Conservation (phyloP, 2,888 invertebrate species). For the Candidula unifasciata region DNA sequence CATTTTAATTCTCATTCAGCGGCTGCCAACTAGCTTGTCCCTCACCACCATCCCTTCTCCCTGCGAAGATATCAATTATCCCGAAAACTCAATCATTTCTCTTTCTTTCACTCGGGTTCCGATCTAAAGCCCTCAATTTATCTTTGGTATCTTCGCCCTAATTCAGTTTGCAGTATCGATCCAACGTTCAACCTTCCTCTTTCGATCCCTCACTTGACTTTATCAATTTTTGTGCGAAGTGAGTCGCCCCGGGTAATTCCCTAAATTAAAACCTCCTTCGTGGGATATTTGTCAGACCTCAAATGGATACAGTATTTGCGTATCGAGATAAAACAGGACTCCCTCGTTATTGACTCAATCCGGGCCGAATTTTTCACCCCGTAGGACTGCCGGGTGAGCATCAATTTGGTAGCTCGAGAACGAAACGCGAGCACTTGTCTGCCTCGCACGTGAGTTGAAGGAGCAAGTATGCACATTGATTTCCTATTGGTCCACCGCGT, state of each 20-base stretch:
- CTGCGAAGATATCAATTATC: not conserved
- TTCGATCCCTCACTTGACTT: conserved; percentile 32
- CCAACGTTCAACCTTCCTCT: not conserved
- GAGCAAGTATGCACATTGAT: conserved; percentile 25
- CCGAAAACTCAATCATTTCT: not conserved
- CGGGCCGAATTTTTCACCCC: conserved; percentile 38
- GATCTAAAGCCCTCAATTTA: not conserved
- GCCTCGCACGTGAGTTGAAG: conserved; percentile 1
- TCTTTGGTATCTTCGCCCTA: conserved; percentile 20
- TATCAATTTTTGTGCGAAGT: conserved; percentile 39
- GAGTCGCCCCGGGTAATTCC: conserved; percentile 51
- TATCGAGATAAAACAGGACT: conserved; percentile 54
- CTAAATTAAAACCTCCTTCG: conserved; percentile 56
- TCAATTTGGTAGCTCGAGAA: conserved; percentile 34
- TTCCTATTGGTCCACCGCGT: conserved; percentile 26
- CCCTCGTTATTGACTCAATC: conserved; percentile 49
- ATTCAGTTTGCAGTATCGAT: conserved; percentile 38
- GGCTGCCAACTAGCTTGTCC: not conserved
- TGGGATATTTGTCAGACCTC: conserved; percentile 52
- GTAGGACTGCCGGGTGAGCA: conserved; percentile 40
- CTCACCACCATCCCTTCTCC: not conserved
- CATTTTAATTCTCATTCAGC: not conserved
- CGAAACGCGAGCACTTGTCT: conserved; percentile 31
- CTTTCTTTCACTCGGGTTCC: not conserved
- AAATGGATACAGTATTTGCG: conserved; percentile 47